A percentile compares a stretch with the other conserved stretches of the same genome.
phyloP scores from a whole-genome alignment of 2,797 vertebrate genomes.

The Graptemys geographica region DNA sequence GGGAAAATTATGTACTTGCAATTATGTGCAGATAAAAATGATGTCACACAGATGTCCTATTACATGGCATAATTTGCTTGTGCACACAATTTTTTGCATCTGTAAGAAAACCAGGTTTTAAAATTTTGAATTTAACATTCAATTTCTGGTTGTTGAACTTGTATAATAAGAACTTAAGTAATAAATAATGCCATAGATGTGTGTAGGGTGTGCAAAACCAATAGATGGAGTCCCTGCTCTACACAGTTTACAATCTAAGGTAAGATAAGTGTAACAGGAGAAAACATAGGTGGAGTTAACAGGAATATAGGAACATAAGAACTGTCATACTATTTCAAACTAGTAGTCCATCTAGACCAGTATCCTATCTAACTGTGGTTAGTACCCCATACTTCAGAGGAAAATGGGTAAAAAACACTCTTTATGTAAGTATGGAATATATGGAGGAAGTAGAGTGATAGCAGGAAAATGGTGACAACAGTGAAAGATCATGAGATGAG shows the following conservation, averaged over 20 bases:
- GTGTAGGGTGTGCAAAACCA: too few species aligned
- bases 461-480: not conserved
- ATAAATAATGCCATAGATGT: not conserved
- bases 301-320: too few species aligned
- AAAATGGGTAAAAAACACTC: not conserved
- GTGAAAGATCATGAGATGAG: not conserved
- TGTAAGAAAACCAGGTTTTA: conserved; percentile 2
- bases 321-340: too few species aligned
- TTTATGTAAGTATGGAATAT: not conserved
- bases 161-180: not conserved
- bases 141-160: not conserved
- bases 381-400: not conserved
- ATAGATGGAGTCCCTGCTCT: too few species aligned
- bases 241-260: too few species aligned
- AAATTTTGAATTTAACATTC: not conserved
- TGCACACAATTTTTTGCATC: not conserved
- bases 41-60: not conserved
- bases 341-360: too few species aligned
- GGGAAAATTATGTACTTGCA: not conserved
- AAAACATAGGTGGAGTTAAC: too few species aligned
- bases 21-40: not conserved
- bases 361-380: too few species aligned
- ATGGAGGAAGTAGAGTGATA: not conserved
- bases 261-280: too few species aligned
- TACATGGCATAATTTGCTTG: not conserved